Evolutionary conservation across 2,797 vertebrate genomes (phyloP), one percentile per base, ranked within the genome.

Genomic region (Gouania willdenowi): DNA sequence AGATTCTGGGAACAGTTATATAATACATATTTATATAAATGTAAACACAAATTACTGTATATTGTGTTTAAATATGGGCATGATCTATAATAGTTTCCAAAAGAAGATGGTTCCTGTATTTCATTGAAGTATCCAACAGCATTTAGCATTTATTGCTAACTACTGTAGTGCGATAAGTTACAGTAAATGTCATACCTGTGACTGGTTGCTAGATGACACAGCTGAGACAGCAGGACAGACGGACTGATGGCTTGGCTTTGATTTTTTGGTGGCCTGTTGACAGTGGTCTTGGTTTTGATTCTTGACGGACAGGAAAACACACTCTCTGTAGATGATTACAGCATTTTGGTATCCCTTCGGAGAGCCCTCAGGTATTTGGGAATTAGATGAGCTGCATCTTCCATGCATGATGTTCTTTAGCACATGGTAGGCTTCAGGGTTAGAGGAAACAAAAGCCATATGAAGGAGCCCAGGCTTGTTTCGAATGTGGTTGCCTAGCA

Each of bases 251-350:
- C 9, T 18, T 1, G 3, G 8, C 25, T 2, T 13, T 3, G n/a
- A n/a, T n/a, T n/a, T n/a, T n/a, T n/a, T n/a, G n/a, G n/a, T n/a
- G n/a, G n/a, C n/a, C n/a, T n/a, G n/a, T n/a, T n/a, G n/a, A n/a
- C 10, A 10, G 19, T 3, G 19, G 19, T 5, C 6, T 6, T 6
- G 2, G 34, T 5, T 14, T 21, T 2, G 3, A 19, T 6, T 78
- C 41, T 38, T 78, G 26, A 75, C 40, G 18, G 65, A 76, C 43
- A 86, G 55, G 49, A 70, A 84, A 39, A 84, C 30, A 2, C 10
- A 42, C 0, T 66, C 61, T 0, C 10, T 4, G 57, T 68, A 68
- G 41, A 86, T 34, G 13, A 83, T 10, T 0, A 84, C 33, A 2
- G 70, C 66, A 0, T 50, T 54, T 3, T 41, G 32, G 14, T 18